Conservation (phyloP, 2,113 vertebrate species). For the Pristiophorus japonicus region DNA sequence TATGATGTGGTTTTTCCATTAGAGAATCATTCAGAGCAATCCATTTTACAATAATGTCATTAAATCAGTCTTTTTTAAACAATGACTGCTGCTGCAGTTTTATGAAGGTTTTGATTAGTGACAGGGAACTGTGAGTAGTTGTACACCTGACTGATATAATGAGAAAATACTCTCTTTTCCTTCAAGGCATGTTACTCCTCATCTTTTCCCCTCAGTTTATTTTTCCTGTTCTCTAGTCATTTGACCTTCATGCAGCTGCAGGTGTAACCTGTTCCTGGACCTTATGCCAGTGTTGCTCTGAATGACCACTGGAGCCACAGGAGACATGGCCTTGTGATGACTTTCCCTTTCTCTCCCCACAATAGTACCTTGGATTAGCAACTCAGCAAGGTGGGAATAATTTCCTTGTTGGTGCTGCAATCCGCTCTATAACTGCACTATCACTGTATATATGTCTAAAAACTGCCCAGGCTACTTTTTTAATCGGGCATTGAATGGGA, state of each 20-base stretch:
- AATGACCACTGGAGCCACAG: neutral
- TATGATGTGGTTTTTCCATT: constrained; percentile 24
- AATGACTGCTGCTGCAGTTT: constrained; percentile 12
- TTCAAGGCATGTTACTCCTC: neutral
- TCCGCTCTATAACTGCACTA: neutral
- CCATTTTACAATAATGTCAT: constrained; percentile 33
- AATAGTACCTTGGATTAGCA: neutral
- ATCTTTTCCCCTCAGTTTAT: neutral
- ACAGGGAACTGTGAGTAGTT: constrained; percentile 7
- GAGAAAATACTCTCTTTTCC: neutral
- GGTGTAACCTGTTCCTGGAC: neutral
- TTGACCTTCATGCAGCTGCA: neutral
- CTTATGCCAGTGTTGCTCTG: neutral
- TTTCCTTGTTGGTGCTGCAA: neutral
- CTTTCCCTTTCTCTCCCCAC: neutral
- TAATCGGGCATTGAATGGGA: neutral
- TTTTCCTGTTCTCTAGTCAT: neutral
- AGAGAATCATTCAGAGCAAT: constrained; percentile 31
- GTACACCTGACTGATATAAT: constrained; percentile 18
- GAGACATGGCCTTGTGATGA: neutral
- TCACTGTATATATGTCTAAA: neutral
- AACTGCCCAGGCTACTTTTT: neutral
- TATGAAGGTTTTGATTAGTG: constrained; percentile 3
- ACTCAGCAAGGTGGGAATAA: neutral
- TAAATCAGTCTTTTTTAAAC: constrained; percentile 30